Base-by-base conservation (phyloP, 2,797 vertebrate genomes). In the Typhlichthys eigenmanni region DNA sequence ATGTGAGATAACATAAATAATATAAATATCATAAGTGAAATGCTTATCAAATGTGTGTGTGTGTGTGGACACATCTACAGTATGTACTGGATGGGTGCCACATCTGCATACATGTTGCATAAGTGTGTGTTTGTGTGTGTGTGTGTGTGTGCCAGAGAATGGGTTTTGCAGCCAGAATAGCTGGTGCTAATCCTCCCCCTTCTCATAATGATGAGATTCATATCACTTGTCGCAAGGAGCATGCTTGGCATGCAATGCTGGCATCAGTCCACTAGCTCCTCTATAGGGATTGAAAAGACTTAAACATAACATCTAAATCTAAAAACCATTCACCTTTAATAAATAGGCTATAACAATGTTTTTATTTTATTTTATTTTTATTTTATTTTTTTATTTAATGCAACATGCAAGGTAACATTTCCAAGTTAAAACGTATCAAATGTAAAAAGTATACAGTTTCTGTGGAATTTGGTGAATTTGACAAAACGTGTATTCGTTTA, bases 121-220 rank as follows among this genome's bases (percentile, higher is more conserved):
- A 13, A 14, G 47, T 12, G n/a, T 62, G 55, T 2, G 46, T 43
- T 46, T 49, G 16, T 45, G 7, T 46, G 48, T 45, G 58, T 19
- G 58, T 19, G 32, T 55, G 64, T 38, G 19, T 47, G 47, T 62
- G 59, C 56, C 43, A 46, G 66, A 58, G 64, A 67, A 47, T 53
- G 53, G 53, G 54, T 48, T n/a, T 58, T 58, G 56, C 54, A 64
- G 29, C 53, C 57, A 57, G 64, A 65, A 53, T 77, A 64, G 60
- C 58, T 55, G 51, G 51, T 61, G 72, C 69, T 80, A 79, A 69
- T 71, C 76, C 76, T 71, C 68, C 68, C 64, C 62, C 78, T 49
- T 65, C 62, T 69, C 64, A 66, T 88, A 83, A 83, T 79, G 80
- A 80, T 81, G 72, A 83, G 74, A 83, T 78, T 83, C 70, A 74